Conservation (phyloP, 2,797 vertebrate genomes). For the Sorex maritimensis region DNA sequence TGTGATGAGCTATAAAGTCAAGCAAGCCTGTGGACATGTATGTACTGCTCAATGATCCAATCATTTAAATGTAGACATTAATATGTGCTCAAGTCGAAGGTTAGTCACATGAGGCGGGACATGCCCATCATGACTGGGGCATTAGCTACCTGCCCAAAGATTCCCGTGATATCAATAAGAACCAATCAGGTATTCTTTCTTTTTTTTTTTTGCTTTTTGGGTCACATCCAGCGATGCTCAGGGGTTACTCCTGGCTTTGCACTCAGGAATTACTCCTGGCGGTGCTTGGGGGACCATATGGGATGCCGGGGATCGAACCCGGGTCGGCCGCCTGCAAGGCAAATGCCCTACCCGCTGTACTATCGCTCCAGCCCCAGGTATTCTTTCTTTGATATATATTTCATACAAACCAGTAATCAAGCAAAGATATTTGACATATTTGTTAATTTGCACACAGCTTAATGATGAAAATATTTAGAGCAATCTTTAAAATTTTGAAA, state of each 20-base stretch:
- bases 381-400: not conserved
- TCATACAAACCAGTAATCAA: slow-evolving; percentile 35
- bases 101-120: slow-evolving; percentile 64
- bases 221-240: too few species aligned
- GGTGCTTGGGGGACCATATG: too few species aligned
- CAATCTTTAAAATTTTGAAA: slow-evolving; percentile 38
- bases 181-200: slow-evolving; percentile 37
- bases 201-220: not conserved
- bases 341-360: too few species aligned
- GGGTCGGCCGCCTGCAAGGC: too few species aligned
- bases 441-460: not conserved
- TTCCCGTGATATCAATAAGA: slow-evolving; percentile 61
- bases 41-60: slow-evolving; percentile 63
- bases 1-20: slow-evolving; percentile 74
- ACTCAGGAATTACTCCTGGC: too few species aligned
- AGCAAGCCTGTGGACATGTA: slow-evolving; percentile 76
- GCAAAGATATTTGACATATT: slow-evolving; percentile 6
- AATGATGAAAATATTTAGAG: not conserved
- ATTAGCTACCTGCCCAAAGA: slow-evolving; percentile 24
- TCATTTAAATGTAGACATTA: slow-evolving; percentile 76
- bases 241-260: too few species aligned
- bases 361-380: not conserved
- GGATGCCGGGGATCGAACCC: too few species aligned
- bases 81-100: slow-evolving; percentile 61
- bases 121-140: slow-evolving; percentile 26